These are phyloP conservation scores for Nothocercus julius DNA, from an alignment of 2,113 vertebrate species.

Conservation along the genomic window DNA sequence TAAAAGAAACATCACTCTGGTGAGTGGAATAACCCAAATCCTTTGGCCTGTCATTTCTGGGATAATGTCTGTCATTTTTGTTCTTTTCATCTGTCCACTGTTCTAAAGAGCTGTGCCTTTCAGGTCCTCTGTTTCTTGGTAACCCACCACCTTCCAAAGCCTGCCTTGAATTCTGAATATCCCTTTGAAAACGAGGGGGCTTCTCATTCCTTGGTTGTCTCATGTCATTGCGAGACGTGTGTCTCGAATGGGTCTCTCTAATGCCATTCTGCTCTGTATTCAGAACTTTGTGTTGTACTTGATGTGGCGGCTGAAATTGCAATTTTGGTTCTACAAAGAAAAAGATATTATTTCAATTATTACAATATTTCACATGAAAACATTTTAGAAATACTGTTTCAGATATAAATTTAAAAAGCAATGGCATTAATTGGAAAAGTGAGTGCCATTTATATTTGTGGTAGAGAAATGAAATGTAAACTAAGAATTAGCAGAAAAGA, in stretches of 20 bases:
- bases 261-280: constrained; percentile 82
- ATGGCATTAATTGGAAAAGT: not conserved
- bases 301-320: constrained; percentile 78
- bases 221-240: constrained; percentile 82
- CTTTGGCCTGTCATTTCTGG: constrained; percentile 83
- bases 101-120: constrained; percentile 79
- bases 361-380: not conserved
- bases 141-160: constrained; percentile 78
- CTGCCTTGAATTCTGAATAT: constrained; percentile 85
- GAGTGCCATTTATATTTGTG: not conserved
- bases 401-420: not conserved
- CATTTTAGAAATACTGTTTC: not conserved
- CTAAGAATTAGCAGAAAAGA: not conserved
- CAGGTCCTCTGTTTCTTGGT: constrained; percentile 81
- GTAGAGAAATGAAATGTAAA: not conserved
- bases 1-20: constrained; percentile 76
- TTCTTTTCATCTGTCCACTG: constrained; percentile 81
- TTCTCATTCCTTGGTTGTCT: constrained; percentile 88
- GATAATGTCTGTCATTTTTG: constrained; percentile 78
- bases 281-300: constrained; percentile 77
- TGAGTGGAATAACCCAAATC: constrained; percentile 79
- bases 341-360: constrained; percentile 26
- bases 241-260: constrained; percentile 84
- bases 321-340: constrained; percentile 86
- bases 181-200: constrained; percentile 93